Conservation (phyloP, 2,113 vertebrate genomes). For the Delphinapterus leucas region DNA sequence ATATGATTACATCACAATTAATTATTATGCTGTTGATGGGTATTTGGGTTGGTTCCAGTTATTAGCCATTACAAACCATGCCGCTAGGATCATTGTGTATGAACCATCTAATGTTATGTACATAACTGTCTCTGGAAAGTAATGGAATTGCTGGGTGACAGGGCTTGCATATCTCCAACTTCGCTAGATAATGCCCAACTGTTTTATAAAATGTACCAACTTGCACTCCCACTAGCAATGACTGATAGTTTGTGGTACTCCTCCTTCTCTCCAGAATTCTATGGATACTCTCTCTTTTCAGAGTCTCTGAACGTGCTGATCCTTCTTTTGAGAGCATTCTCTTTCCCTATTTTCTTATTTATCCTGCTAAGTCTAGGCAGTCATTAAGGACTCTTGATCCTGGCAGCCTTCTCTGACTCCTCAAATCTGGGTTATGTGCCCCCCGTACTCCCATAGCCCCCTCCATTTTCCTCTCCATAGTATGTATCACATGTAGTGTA, state of each 20-base stretch:
- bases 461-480: not conserved
- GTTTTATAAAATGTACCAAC: not conserved
- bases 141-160: not conserved
- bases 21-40: not conserved
- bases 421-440: not conserved
- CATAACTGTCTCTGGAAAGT: not conserved
- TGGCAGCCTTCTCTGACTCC: not conserved
- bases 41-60: not conserved
- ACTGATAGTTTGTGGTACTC: not conserved
- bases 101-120: not conserved
- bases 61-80: not conserved
- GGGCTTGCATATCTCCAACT: not conserved
- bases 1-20: not conserved
- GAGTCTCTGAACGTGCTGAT: not conserved
- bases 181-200: not conserved
- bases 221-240: not conserved
- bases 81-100: not conserved
- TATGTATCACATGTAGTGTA: not conserved
- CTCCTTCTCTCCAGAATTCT: not conserved
- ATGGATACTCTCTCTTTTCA: not conserved
- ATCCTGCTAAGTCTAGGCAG: not conserved
- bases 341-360: constrained; percentile 16
- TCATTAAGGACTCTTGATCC: not conserved
- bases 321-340: not conserved
- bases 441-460: too few species aligned